Evolutionary conservation across 2,888 invertebrate genomes (phyloP).

Genomic region (Pollenia amentaria): DNA sequence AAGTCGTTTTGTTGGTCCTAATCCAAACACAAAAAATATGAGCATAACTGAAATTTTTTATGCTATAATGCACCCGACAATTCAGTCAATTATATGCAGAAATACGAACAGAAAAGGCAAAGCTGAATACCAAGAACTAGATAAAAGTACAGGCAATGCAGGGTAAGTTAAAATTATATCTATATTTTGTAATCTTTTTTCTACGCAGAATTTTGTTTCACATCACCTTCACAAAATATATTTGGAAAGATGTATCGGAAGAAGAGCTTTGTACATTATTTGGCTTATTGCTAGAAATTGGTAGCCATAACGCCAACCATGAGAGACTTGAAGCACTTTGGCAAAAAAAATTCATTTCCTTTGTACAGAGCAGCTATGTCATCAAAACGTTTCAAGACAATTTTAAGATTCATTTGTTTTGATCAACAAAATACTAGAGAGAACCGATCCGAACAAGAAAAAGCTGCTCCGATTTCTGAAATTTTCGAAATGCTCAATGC

Average conservation of each 20-base stretch:
- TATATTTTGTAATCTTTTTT: no score
- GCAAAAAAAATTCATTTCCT: slow-evolving; percentile 20
- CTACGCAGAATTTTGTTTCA: no score
- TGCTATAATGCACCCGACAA: slow-evolving; percentile 14
- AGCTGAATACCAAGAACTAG: no score
- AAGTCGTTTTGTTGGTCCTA: slow-evolving; percentile 13
- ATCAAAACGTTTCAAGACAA: neutral
- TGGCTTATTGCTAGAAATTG: slow-evolving; percentile 36
- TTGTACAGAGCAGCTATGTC: slow-evolving; percentile 22
- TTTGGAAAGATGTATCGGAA: slow-evolving; percentile 4
- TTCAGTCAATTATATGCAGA: slow-evolving; percentile 28
- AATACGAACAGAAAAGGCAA: slow-evolving; percentile 30
- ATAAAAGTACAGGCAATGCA: no score
- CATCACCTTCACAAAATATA: no score
- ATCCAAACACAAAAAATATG: neutral
- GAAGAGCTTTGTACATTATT: slow-evolving; percentile 29
- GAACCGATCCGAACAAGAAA: neutral
- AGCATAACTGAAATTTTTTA: slow-evolving; percentile 30
- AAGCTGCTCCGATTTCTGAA: slow-evolving; percentile 19
- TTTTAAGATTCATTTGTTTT: slow-evolving; percentile 26
- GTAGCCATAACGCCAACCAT: slow-evolving; percentile 1
- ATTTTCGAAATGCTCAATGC: slow-evolving; percentile 45
- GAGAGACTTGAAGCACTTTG: slow-evolving; percentile 19
- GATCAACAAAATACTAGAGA: slow-evolving; percentile 18
- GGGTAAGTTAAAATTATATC: no score